These are phyloP conservation scores for Rhinichthys osculus DNA, from an alignment of 2,797 vertebrate genomes.

Conservation along the genomic window DNA sequence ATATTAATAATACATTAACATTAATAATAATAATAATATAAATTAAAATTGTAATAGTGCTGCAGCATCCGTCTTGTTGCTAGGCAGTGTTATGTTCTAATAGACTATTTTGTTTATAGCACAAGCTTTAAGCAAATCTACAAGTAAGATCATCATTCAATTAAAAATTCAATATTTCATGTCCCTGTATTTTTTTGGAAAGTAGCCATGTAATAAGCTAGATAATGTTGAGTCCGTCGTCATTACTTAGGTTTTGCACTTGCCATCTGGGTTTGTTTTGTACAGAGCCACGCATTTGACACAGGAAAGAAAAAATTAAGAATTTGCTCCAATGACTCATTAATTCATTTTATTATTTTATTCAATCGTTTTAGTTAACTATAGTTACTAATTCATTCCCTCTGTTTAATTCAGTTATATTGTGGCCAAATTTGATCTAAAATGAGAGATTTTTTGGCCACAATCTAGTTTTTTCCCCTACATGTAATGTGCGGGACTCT, in stretches of 20 bases:
- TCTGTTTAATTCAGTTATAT: background rate
- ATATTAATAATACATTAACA: background rate
- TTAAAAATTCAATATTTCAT: background rate
- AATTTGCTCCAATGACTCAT: background rate
- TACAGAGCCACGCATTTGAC: background rate
- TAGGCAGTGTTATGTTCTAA: background rate
- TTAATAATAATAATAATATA: background rate
- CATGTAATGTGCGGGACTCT: background rate
- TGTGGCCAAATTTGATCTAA: background rate
- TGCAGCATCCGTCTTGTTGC: background rate
- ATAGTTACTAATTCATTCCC: background rate
- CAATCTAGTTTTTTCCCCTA: background rate
- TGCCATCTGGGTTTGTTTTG: background rate
- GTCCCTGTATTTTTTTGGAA: background rate
- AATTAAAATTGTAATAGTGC: background rate
- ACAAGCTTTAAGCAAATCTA: background rate
- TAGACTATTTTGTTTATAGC: background rate
- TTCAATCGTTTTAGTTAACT: background rate
- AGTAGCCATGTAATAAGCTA: background rate
- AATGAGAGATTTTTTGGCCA: background rate
- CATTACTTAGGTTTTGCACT: background rate
- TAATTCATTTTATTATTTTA: background rate
- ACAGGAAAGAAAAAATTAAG: background rate
- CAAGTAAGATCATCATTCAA: background rate
- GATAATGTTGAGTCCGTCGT: background rate